Evolutionary conservation across 2,797 vertebrate genomes (phyloP).

Genomic region (Pipistrellus pygmaeus): DNA sequence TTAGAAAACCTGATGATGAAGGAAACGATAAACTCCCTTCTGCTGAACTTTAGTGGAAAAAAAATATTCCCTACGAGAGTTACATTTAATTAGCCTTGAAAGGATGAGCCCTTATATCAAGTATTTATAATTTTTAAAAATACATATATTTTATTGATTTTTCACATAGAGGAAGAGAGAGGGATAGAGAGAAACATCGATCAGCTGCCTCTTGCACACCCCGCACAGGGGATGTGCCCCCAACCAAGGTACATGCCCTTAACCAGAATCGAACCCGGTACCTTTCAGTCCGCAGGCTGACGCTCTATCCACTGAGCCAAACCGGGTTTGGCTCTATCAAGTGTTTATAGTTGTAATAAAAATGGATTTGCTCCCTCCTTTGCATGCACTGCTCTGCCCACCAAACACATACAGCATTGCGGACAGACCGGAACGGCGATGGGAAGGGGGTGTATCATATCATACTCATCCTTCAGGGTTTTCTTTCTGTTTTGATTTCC

Average conservation of each 20-base stretch:
- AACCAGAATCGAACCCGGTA: no score
- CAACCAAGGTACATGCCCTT: no score
- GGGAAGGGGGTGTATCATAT: no score
- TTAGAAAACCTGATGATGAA: slow-evolving; percentile 66
- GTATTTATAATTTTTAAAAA: neutral
- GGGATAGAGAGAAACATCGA: no score
- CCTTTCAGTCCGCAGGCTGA: no score
- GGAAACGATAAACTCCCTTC: slow-evolving; percentile 44
- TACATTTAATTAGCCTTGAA: slow-evolving; percentile 70
- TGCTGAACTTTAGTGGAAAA: slow-evolving; percentile 33
- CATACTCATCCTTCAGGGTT: neutral
- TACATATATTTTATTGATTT: no score
- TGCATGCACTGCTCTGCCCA: neutral
- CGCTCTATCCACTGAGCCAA: no score
- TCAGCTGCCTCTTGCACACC: no score
- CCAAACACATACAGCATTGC: neutral
- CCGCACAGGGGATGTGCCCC: no score
- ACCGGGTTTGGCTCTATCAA: neutral
- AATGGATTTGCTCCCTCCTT: neutral
- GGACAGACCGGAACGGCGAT: neutral
- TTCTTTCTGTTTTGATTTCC: neutral
- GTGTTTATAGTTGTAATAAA: slow-evolving; percentile 61
- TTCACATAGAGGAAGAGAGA: no score
- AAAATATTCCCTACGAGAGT: neutral
- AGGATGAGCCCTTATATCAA: slow-evolving; percentile 13